Conservation (phyloP, 2,113 vertebrate genomes). For the Melanotaenia duboulayi region DNA sequence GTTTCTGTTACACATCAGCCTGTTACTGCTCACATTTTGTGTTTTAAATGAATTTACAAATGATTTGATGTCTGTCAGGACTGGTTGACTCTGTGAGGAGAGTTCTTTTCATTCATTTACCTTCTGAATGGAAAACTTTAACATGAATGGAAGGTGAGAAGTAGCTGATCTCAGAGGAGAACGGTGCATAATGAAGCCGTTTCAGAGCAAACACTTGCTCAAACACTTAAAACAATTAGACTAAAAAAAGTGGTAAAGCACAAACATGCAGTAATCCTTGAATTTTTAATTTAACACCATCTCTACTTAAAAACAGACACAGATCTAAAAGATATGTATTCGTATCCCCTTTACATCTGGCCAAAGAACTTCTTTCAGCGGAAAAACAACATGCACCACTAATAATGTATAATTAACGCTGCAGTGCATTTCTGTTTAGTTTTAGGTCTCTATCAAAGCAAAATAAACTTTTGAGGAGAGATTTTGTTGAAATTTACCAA, state of each 20-base stretch:
- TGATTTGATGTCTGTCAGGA: slow-evolving; percentile 1
- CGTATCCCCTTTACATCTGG: not conserved
- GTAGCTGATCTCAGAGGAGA: slow-evolving; percentile 8
- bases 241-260: not conserved
- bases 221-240: not conserved
- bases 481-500: slow-evolving; percentile 5
- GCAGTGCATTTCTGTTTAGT: not conserved
- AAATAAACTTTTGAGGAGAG: not conserved
- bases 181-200: not conserved
- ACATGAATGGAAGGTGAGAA: not conserved
- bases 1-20: too few relatives aligned
- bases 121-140: too few relatives aligned
- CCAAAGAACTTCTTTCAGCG: not conserved
- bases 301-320: too few relatives aligned
- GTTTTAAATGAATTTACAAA: not conserved
- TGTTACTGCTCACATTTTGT: not conserved
- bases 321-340: not conserved
- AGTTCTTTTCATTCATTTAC: not conserved
- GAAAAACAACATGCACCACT: too few relatives aligned
- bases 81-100: too few relatives aligned
- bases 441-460: not conserved
- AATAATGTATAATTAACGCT: too few relatives aligned
- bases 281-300: not conserved
- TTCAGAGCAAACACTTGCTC: not conserved
- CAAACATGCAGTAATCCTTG: not conserved